Evolutionary conservation across 2,113 vertebrate genomes (phyloP).

Genomic region (Tychaedon coryphoeus): DNA sequence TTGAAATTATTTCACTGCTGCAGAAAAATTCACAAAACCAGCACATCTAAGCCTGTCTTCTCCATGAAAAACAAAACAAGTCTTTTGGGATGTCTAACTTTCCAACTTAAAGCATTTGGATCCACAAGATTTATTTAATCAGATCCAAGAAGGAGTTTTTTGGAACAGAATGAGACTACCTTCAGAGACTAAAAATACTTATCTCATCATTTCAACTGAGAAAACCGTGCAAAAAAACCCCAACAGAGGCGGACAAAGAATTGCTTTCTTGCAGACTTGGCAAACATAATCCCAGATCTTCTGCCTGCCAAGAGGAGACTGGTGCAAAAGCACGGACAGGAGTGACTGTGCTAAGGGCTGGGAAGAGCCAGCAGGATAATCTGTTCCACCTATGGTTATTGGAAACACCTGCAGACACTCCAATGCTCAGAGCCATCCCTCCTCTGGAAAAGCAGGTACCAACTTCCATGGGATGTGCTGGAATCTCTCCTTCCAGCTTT

Average conservation of each 20-base stretch:
- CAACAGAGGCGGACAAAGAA: background rate
- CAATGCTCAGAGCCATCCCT: background rate
- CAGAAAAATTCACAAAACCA: background rate
- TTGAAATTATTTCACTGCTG: background rate
- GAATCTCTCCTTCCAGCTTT: background rate
- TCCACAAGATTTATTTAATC: background rate
- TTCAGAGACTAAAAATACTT: background rate
- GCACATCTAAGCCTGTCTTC: background rate
- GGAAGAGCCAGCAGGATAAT: background rate
- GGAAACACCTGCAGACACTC: background rate
- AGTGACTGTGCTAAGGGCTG: background rate
- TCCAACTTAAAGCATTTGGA: background rate
- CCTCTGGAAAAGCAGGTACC: background rate
- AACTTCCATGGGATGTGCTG: fast-evolving
- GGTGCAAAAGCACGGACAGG: background rate
- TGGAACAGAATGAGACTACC: background rate
- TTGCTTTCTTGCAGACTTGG: background rate
- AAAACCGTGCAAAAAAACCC: background rate
- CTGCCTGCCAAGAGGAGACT: background rate
- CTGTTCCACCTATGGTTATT: background rate
- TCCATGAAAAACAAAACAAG: background rate
- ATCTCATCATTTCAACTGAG: background rate
- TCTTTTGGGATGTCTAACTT: background rate
- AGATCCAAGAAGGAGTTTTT: background rate
- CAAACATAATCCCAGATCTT: background rate